Base-by-base conservation (phyloP, 53 echinoderm and acorn worm species). In the Holothuria leucospilota region DNA sequence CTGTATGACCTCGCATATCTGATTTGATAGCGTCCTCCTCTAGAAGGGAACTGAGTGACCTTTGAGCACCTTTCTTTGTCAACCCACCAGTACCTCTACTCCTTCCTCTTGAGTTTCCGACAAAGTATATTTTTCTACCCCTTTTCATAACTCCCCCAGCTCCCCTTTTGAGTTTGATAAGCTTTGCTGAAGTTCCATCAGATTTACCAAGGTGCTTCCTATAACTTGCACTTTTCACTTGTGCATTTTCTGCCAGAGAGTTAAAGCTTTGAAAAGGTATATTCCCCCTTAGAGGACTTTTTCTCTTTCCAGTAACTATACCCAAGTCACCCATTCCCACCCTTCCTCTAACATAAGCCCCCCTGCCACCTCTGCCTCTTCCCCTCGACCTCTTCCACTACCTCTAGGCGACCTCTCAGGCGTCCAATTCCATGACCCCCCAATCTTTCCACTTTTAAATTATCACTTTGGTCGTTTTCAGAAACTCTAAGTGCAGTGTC, bases 221-320 rank as follows among this genome's bases (percentile, higher is more conserved):
- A 80, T 59, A 27, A n/a, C 21, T 20, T 60, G 30, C 61, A 29
- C 61, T 62, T 16, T 80, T 38, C 23, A 30, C 29, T 20, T 29
- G 80, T 80, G 29, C 56, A 56, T 56, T 56, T 56, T 18, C 56
- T 56, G 56, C 29, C 0, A 29, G 10, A 60, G 80, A 62, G 60
- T 13, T 39, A 20, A 27, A 27, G 29, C n/a, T 28, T 30, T 27
- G 29, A 29, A 6, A 26, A 14, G 23, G 23, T 21, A 61, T 8
- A 62, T 80, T 27, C 59, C 59, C 38, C 20, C 80, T 80, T 34
- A 80, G 27, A 30, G 80, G 80, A 29, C 80, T 80, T 20, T 80
- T 80, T 20, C 80, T 80, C 56, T 80, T 80, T 16, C 80, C 80
- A 16, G 56, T 59, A 7, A 80, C 61, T 23, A 80, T 5, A 16